Evolutionary conservation across 2,888 invertebrate species (phyloP).

Genomic region (Heliothis peltigera): DNA sequence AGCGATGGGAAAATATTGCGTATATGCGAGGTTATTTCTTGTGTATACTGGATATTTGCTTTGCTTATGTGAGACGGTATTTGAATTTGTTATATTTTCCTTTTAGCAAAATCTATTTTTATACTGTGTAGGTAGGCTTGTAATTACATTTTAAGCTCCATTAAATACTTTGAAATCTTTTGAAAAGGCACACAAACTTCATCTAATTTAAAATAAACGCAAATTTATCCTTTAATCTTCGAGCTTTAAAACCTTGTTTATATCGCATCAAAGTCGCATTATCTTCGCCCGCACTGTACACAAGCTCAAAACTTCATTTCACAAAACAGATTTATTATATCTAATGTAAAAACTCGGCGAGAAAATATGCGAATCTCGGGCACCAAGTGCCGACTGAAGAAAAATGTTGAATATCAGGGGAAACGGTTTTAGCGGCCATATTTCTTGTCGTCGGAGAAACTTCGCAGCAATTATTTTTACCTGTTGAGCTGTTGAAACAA

Average conservation of each 20-base stretch:
- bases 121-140: too few relatives aligned
- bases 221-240: constrained; percentile 41
- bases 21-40: constrained; percentile 13
- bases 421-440: constrained; percentile 59
- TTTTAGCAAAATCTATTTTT: background rate
- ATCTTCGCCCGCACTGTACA: constrained; percentile 51
- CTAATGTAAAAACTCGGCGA: constrained; percentile 68
- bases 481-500: constrained; percentile 75
- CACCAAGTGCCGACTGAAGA: constrained; percentile 54
- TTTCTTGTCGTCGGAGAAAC: constrained; percentile 66
- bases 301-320: constrained; percentile 65
- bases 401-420: constrained; percentile 68
- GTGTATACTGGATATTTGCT: background rate
- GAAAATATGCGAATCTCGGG: constrained; percentile 69
- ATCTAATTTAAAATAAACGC: constrained; percentile 23
- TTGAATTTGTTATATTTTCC: constrained; percentile 5
- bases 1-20: constrained; percentile 41
- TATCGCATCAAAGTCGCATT: constrained; percentile 61
- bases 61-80: background rate
- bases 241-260: constrained; percentile 50
- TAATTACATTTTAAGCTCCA: background rate
- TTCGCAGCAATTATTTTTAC: constrained; percentile 75
- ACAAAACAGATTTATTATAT: constrained; percentile 71
- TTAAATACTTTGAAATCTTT: background rate
- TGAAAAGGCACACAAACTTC: constrained; percentile 8